Conservation (phyloP, 2,888 invertebrate species). For the Arrhopalites spinosus region DNA sequence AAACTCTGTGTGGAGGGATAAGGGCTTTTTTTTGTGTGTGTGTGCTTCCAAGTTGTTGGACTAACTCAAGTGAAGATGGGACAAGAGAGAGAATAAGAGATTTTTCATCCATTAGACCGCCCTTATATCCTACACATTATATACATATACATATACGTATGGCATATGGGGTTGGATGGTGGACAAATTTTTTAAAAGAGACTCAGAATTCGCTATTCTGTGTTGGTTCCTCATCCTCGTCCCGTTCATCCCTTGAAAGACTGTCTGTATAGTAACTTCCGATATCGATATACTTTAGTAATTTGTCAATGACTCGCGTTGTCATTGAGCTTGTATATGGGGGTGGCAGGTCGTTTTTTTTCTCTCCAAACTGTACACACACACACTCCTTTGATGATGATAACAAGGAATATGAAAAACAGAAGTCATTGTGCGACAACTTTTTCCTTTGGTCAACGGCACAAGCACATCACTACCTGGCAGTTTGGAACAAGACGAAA, state of each 20-base stretch:
- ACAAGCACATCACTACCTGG: neutral
- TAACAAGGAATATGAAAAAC: constrained; percentile 40
- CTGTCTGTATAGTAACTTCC: neutral
- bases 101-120: neutral
- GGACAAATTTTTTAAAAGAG: constrained; percentile 11
- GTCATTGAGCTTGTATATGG: constrained; percentile 30
- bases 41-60: neutral
- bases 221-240: neutral
- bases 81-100: neutral
- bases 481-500: neutral
- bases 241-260: constrained; percentile 1
- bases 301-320: constrained; percentile 48
- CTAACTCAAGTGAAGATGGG: neutral
- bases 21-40: constrained; percentile 15
- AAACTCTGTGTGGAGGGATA: neutral
- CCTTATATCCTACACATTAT: too few species aligned
- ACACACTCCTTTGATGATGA: constrained; percentile 11
- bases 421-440: constrained; percentile 39
- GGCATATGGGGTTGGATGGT: neutral
- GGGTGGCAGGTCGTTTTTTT: constrained; percentile 26
- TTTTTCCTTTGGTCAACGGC: constrained; percentile 14
- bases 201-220: neutral
- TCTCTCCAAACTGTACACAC: neutral
- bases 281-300: constrained; percentile 39
- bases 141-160: too few species aligned